Conservation (phyloP, 2,888 invertebrate genomes). For the Hydriomena furcata region DNA sequence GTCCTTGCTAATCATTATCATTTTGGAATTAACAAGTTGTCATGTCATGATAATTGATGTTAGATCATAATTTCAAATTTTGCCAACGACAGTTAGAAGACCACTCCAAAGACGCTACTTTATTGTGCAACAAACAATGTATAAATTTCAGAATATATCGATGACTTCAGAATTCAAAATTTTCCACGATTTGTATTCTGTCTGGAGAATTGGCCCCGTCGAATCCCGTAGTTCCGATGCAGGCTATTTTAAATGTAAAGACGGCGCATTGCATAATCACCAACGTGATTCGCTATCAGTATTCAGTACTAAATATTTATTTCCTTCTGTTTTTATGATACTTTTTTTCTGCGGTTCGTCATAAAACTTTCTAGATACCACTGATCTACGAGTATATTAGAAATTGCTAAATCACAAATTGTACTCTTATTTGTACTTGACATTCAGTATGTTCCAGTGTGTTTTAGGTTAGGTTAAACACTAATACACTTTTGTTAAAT, state of each 20-base stretch:
- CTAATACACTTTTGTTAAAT: too few relatives aligned
- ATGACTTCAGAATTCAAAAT: constrained; percentile 67
- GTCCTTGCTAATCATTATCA: too few relatives aligned
- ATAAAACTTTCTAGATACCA: constrained; percentile 57
- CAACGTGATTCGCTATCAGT: constrained; percentile 77
- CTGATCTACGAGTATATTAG: constrained; percentile 38
- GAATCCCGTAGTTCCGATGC: constrained; percentile 74
- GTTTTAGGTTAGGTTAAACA: too few relatives aligned
- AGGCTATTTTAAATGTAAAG: constrained; percentile 79
- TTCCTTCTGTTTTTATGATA: constrained; percentile 62
- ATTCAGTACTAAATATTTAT: constrained; percentile 79
- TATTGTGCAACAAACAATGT: constrained; percentile 36
- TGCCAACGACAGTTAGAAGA: not conserved
- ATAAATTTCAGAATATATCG: constrained; percentile 55
- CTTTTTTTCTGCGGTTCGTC: constrained; percentile 53
- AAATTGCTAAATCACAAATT: constrained; percentile 21
- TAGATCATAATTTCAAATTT: too few relatives aligned
- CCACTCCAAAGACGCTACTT: not conserved
- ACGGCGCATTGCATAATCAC: constrained; percentile 79
- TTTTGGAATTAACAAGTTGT: too few relatives aligned
- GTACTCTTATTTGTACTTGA: constrained; percentile 4
- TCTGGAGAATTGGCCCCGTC: constrained; percentile 71
- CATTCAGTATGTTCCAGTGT: not conserved
- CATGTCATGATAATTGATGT: too few relatives aligned
- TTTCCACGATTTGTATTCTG: constrained; percentile 79